phyloP scores from a whole-genome alignment of 2,888 invertebrate species.

The Tinea semifulvella region DNA sequence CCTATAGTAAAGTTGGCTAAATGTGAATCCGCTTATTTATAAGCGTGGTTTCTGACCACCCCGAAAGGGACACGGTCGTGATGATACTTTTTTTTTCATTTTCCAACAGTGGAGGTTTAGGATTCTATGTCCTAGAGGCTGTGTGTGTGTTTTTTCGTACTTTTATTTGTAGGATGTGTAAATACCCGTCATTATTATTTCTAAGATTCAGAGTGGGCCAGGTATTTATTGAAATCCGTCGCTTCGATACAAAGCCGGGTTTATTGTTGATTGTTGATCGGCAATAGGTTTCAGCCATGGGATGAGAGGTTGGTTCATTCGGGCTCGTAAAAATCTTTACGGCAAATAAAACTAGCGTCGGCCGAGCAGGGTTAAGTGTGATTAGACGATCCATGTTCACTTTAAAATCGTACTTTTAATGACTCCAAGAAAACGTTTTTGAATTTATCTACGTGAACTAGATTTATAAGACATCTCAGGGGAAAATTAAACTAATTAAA shows the following conservation, averaged over 20 bases:
- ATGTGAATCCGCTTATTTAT: too few relatives aligned
- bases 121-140: too few relatives aligned
- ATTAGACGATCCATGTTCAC: background rate
- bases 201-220: background rate
- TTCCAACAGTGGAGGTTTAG: too few relatives aligned
- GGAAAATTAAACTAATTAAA: too few relatives aligned
- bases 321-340: conserved; percentile 13
- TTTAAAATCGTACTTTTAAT: conserved; percentile 5
- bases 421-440: background rate
- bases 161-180: too few relatives aligned
- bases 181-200: too few relatives aligned
- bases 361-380: conserved; percentile 4
- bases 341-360: conserved; percentile 12
- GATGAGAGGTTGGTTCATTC: conserved; percentile 10
- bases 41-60: too few relatives aligned
- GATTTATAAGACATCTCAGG: too few relatives aligned
- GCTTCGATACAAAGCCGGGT: conserved; percentile 11
- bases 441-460: background rate
- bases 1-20: too few relatives aligned
- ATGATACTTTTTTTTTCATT: too few relatives aligned
- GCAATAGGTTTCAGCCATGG: conserved; percentile 9
- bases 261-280: conserved; percentile 13
- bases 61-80: too few relatives aligned
- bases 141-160: too few relatives aligned
- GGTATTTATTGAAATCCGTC: conserved; percentile 13